Evolutionary conservation across 1,140 invertebrate species (phyloP), one percentile per base, ranked within the genome.

Genomic region (Lycorma delicatula): DNA sequence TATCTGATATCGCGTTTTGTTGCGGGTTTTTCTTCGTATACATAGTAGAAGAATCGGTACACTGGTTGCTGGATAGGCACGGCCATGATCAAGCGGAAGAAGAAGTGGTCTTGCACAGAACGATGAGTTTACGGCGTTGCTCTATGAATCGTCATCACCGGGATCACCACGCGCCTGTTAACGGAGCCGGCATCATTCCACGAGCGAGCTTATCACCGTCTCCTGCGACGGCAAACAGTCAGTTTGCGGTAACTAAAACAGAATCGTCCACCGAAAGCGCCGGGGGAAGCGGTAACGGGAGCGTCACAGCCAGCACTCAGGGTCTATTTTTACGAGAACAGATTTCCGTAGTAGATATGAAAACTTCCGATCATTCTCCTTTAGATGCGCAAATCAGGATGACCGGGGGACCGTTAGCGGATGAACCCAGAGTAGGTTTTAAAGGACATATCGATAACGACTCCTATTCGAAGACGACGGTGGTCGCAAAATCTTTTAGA

Each of bases 21-120:
- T 60, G 73, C 1, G 86, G 86, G 6, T 87, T 88, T 67, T 87
- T 86, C 67, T 72, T 86, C 48, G 83, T 88, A 0, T 87, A 87
- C 64, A 69, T 86, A 3, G 74, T 86, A 1, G 86, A 88, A 67
- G 84, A 87, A 65, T 64, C 82, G 0, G 84, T 86, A 1, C 82
- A 87, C 64, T 72, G 76, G 2, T 74, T 76, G 2, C 63, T 82
- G 7, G 76, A 79, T 13, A 69, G 69, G 18, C 75, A 71, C 34
- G 68, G 62, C 12, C 58, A 61, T 29, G 54, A 61, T 12, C 61
- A 74, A 13, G 68, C 75, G 41, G 70, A 72, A 11, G 72, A 78
- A 12, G 74, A 79, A 51, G 70, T 72, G 3, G 69, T 77, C 0
- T 66, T 81, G 2, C 79, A 81, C 55, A 62, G 79, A 3, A 80